A percentile compares a stretch with the other conserved stretches of the same genome.
These are phyloP conservation scores for Erinaceus europaeus DNA, from an alignment of 2,113 vertebrate species.

Conservation along the genomic window DNA sequence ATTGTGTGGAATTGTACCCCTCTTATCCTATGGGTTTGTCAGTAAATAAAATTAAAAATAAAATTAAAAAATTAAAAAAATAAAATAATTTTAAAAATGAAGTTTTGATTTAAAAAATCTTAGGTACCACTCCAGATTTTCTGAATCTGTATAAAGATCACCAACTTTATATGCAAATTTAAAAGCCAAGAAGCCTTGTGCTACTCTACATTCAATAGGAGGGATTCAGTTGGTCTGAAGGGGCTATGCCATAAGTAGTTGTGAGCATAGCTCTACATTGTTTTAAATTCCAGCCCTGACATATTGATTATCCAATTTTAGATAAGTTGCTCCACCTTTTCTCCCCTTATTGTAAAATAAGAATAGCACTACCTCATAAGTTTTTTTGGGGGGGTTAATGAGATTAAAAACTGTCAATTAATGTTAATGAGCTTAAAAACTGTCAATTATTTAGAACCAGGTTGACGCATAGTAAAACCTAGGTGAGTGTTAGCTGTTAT, in stretches of 20 bases:
- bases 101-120: no score
- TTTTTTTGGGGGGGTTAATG: neutral
- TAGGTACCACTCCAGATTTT: neutral
- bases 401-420: slow-evolving; percentile 23
- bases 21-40: no score
- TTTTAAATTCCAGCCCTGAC: slow-evolving; percentile 2
- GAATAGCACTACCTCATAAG: neutral
- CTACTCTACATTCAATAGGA: neutral
- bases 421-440: slow-evolving; percentile 42
- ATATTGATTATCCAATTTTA: neutral
- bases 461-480: neutral
- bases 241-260: neutral
- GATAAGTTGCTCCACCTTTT: slow-evolving; percentile 11
- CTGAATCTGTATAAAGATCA: neutral
- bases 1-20: no score
- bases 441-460: neutral
- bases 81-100: no score
- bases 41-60: no score
- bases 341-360: neutral
- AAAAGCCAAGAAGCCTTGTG: slow-evolving; percentile 1
- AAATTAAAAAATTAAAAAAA: no score
- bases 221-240: slow-evolving; percentile 3
- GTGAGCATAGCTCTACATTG: neutral
- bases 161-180: neutral
- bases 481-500: neutral